Percentiles rank a stretch among this genome's conserved stretches.
Conservation (phyloP, 1,140 invertebrate genomes). For the Lerema accius region DNA sequence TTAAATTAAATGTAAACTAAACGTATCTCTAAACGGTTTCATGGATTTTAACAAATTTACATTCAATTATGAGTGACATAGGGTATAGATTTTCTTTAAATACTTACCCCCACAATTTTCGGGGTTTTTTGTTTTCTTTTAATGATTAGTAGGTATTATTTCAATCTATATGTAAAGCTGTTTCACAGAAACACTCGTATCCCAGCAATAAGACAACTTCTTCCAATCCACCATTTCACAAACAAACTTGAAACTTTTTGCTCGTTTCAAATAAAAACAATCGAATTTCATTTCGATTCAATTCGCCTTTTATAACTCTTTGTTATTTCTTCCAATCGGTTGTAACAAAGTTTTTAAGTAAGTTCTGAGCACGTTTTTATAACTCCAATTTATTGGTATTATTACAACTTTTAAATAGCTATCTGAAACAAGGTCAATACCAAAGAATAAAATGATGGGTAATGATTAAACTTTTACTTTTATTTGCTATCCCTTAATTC, state of each 20-base stretch:
- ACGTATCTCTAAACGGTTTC: no score
- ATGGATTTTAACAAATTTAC: no score
- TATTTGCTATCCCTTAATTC: no score
- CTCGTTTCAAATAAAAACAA: constrained; percentile 30
- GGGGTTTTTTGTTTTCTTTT: no score
- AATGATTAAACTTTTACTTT: no score
- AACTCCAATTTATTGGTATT: constrained; percentile 12
- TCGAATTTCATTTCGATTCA: constrained; percentile 19
- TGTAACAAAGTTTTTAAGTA: constrained; percentile 29
- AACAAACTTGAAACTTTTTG: constrained; percentile 26
- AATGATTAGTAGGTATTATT: no score
- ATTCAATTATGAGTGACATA: no score
- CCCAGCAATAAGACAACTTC: neutral
- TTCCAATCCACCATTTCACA: neutral
- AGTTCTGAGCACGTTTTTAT: constrained; percentile 21
- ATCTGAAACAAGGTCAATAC: neutral
- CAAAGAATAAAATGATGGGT: neutral
- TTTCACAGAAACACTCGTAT: neutral
- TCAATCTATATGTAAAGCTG: neutral
- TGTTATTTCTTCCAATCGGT: constrained; percentile 25
- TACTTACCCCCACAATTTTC: no score
- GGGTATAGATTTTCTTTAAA: no score
- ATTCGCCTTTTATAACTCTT: constrained; percentile 32
- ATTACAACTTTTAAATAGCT: constrained; percentile 10
- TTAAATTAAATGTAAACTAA: no score